Percentiles rank a stretch among this genome's conserved stretches.
These are phyloP conservation scores for Sarcophaga bullata DNA, from an alignment of 1,140 invertebrate species.

Conservation along the genomic window DNA sequence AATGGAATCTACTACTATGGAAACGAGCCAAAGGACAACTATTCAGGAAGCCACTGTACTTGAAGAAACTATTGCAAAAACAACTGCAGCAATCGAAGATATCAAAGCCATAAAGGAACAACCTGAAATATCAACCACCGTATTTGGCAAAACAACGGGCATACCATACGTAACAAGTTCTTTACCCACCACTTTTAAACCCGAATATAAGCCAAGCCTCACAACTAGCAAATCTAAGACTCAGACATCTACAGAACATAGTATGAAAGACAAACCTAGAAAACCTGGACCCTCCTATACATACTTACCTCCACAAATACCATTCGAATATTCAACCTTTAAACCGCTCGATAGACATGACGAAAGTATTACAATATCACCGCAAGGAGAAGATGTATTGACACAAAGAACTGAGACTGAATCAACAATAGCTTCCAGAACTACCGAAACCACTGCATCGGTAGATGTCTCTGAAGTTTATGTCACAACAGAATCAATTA, in stretches of 20 bases:
- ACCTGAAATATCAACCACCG: neutral
- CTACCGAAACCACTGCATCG: slow-evolving; percentile 1
- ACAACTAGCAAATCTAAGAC: neutral
- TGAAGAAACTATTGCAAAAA: neutral
- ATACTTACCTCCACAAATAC: slow-evolving; percentile 23
- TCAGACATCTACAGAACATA: neutral
- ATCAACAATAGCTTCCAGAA: neutral
- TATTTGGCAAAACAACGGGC: slow-evolving; percentile 23
- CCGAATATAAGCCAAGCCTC: neutral
- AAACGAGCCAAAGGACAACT: neutral
- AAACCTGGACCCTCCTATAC: slow-evolving; percentile 42
- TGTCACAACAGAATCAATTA: neutral
- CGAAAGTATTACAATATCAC: neutral
- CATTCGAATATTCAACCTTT: slow-evolving; percentile 1
- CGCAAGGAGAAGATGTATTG: neutral
- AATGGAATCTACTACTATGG: neutral
- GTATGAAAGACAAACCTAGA: slow-evolving; percentile 27
- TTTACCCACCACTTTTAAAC: neutral
- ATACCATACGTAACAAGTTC: slow-evolving; percentile 13
- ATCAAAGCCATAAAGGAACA: neutral
- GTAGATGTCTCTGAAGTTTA: neutral
- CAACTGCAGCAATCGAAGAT: neutral
- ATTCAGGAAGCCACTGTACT: neutral
- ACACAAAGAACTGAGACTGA: neutral
- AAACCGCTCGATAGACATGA: neutral